These are phyloP conservation scores for Prosapia bicincta DNA, from an alignment of 2,888 invertebrate genomes.

Conservation along the genomic window DNA sequence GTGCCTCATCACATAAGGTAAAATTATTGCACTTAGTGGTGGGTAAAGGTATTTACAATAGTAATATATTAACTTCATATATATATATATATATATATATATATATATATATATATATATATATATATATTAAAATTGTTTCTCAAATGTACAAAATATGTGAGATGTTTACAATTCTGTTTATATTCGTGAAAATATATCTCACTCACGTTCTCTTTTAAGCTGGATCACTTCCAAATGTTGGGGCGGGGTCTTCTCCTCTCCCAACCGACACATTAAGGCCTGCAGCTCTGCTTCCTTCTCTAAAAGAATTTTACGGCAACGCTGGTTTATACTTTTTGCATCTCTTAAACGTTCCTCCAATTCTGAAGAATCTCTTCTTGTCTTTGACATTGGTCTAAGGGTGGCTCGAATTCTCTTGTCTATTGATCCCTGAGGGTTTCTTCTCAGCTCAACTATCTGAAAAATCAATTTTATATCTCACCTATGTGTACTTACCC, in stretches of 20 bases:
- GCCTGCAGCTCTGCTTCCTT: constrained; percentile 55
- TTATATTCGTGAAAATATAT: background rate
- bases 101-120: too few species aligned
- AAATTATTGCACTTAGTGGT: too few species aligned
- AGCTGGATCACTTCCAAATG: constrained; percentile 34
- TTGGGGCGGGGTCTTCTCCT: constrained; percentile 39
- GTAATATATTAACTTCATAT: too few species aligned
- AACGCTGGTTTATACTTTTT: constrained; percentile 78
- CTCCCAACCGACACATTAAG: constrained; percentile 63
- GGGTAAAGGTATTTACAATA: too few species aligned
- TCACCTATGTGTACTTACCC: too few species aligned
- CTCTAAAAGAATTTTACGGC: constrained; percentile 73
- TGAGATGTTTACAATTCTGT: too few species aligned
- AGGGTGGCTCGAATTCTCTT: constrained; percentile 83
- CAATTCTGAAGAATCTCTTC: constrained; percentile 79
- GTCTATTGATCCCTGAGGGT: constrained; percentile 79
- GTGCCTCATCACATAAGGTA: too few species aligned
- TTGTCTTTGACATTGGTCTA: constrained; percentile 75
- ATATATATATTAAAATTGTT: too few species aligned
- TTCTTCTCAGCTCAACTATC: constrained; percentile 84
- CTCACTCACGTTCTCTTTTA: constrained; percentile 36
- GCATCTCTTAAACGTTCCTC: constrained; percentile 81
- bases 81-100: too few species aligned
- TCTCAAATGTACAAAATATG: too few species aligned
- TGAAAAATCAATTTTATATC: constrained; percentile 46